Base-by-base conservation (phyloP, 1,140 invertebrate species). In the Drosophila murphyi region DNA sequence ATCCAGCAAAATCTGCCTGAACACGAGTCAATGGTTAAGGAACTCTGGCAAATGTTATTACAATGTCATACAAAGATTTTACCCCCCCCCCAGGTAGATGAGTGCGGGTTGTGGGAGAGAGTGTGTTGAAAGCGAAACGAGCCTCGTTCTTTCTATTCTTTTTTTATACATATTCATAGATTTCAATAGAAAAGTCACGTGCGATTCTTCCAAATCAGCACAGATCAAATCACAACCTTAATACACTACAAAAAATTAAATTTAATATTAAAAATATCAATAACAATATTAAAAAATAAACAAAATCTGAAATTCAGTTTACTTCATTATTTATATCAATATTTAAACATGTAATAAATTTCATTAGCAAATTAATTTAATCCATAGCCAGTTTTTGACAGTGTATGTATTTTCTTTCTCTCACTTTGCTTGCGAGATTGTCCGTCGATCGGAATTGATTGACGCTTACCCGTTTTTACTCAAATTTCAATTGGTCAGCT, bases 1-100 rank as follows among this genome's bases (percentile, higher is more conserved):
- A 87, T 83, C 76, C 83, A 83, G 62, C 72, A 68, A 88, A 87
- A 87, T 88, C 80, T 88, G 80, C 70, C 77, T 80, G 45, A 76
- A 62, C 51, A 37, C 62, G 67, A 62, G 50, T 76, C 57, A 52
- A 55, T 39, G n/a, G 39, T 62, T 52, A 54, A 45, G 7, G 20
- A n/a, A 34, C 37, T 10, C 0, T 39, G 29, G n/a, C 35, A 43
- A 56, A 67, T 37, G 28, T 43, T 55, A 50, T 60, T 52, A 69
- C 48, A 54, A 61, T 60, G 56, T 4, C 6, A 20, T 10, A 12
- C 59, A 37, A 61, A 31, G 12, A 3, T 28, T n/a, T 10, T 10
- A 28, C 20, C 6, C 6, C 56, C 8, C 10, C n/a, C n/a, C 20
- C 57, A 63, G 69, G 57, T 64, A 20, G 56, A 54, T 65, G 52